phyloP scores from a whole-genome alignment of 2,888 invertebrate species.

The Epistrophella euchroma region DNA sequence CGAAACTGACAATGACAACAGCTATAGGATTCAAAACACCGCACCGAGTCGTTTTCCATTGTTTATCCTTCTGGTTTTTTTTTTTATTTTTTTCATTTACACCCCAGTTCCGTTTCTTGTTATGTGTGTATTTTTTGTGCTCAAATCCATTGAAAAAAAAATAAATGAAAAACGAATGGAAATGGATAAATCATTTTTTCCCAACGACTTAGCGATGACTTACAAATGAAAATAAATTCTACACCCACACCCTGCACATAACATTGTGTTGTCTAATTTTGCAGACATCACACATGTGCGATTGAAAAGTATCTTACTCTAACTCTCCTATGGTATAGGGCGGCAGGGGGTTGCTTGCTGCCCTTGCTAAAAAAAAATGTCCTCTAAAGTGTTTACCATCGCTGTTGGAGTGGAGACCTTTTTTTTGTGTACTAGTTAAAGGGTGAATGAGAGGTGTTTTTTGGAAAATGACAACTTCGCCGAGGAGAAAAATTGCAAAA shows the following conservation, averaged over 20 bases:
- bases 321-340: slow-evolving; percentile 15
- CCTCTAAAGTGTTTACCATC: slow-evolving; percentile 56
- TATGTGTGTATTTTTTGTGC: slow-evolving; percentile 1
- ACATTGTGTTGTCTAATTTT: slow-evolving; percentile 51
- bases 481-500: slow-evolving; percentile 51
- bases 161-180: slow-evolving; percentile 30
- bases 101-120: not conserved
- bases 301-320: slow-evolving; percentile 49
- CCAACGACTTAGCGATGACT: slow-evolving; percentile 42
- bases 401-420: slow-evolving; percentile 32
- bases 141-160: slow-evolving; percentile 40
- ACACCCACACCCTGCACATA: not conserved
- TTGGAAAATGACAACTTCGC: slow-evolving; percentile 56
- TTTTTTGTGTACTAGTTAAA: slow-evolving; percentile 6
- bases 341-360: slow-evolving; percentile 35
- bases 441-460: slow-evolving; percentile 33
- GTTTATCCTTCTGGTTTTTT: slow-evolving; percentile 24
- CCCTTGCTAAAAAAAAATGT: slow-evolving; percentile 37
- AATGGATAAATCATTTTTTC: slow-evolving; percentile 32
- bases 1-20: slow-evolving; percentile 44
- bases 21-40: not conserved
- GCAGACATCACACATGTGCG: slow-evolving; percentile 62
- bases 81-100: slow-evolving; percentile 49
- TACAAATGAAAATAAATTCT: slow-evolving; percentile 41
- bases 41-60: slow-evolving; percentile 26